Evolutionary conservation across 2,797 vertebrate species (phyloP), one percentile per base, ranked within the genome.

Genomic region (Esox lucius): DNA sequence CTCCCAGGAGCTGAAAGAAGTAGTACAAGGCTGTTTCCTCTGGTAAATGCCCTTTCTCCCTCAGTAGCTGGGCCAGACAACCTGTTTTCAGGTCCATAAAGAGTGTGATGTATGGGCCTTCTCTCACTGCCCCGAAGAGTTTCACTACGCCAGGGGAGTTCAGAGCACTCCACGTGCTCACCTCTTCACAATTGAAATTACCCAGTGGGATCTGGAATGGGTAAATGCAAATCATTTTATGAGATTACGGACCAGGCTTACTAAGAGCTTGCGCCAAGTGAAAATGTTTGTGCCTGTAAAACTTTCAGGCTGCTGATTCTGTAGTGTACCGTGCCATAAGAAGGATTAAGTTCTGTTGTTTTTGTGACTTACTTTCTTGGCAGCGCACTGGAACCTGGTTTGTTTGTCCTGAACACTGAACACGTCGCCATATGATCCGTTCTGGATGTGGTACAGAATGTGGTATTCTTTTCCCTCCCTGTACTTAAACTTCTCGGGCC

Each of bases 1-100:
- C 97, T 62, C 94, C 94, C 5, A 96, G 81, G 0, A 95, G 94
- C 80, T 98, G 96, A 12, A 90, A 90, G 75, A 95, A 86, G 88
- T 98, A 99, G 84, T 96, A 93, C 68, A 99, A 94, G 61, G 96
- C 95, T 61, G 96, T 91, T 86, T 98, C 96, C 81, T 98, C 96
- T 0, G 96, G 95, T 74, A 99, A 88, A 56, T 94, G 92, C 62
- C 97, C 97, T 2, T 92, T 91, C 84, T 95, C 91, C n/a, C 91
- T 88, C 80, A 99, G 95, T 76, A 98, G 93, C 90, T 97, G 95
- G 33, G 95, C 95, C 61, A 99, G 82, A 0, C 97, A 98, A 28
- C 96, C 96, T 82, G 95, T 94, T 87, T 98, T 96, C 49, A 94
- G 93, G 75, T 98, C 96, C 96, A 98, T 98, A 84, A 99, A 93